These are phyloP conservation scores for Oxyura jamaicensis DNA, from an alignment of 2,113 vertebrate species.

Conservation along the genomic window DNA sequence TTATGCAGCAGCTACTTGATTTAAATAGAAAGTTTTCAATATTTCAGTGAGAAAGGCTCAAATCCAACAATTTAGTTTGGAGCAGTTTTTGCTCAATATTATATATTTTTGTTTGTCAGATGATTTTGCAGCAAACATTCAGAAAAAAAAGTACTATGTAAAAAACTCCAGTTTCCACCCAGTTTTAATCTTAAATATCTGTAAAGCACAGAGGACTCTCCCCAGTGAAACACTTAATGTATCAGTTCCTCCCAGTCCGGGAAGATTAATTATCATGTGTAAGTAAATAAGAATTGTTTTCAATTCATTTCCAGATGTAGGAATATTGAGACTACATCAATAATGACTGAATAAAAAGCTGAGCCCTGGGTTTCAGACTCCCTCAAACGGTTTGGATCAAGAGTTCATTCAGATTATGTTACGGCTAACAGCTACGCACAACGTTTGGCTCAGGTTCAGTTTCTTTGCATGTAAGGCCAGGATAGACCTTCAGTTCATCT, in stretches of 20 bases:
- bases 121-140: background rate
- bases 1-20: background rate
- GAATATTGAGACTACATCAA: conserved; percentile 39
- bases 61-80: background rate
- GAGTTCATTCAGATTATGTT: conserved; percentile 18
- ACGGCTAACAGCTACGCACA: conserved; percentile 3
- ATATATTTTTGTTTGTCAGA: background rate
- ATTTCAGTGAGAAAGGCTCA: conserved; percentile 20
- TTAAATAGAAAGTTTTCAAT: conserved; percentile 26
- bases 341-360: conserved; percentile 46
- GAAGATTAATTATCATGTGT: conserved; percentile 39
- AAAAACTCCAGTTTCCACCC: background rate
- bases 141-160: background rate
- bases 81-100: background rate
- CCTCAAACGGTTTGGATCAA: conserved; percentile 6
- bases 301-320: conserved; percentile 33
- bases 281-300: conserved; percentile 47
- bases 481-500: conserved; percentile 2
- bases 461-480: background rate
- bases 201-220: background rate
- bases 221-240: background rate
- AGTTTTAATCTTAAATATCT: background rate
- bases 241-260: background rate
- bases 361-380: conserved; percentile 13
- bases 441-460: conserved; percentile 24